Conservation (phyloP, 1,140 invertebrate species). For the Battus philenor region DNA sequence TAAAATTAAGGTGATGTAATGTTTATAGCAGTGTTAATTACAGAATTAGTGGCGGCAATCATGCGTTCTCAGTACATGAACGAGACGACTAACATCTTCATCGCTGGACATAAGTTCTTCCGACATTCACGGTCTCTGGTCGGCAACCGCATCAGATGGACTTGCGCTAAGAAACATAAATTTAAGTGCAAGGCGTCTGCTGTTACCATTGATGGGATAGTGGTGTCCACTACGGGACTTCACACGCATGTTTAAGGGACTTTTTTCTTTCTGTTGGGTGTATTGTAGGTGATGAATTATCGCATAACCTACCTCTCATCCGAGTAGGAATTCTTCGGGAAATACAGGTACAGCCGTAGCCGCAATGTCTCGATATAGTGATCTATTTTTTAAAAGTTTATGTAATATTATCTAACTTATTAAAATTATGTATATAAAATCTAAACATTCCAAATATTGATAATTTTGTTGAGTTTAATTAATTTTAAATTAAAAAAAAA, state of each 20-base stretch:
- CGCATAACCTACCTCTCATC: too few species aligned
- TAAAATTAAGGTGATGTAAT: too few species aligned
- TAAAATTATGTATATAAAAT: not conserved
- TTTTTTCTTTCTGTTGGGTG: too few species aligned
- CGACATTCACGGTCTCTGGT: constrained; percentile 55
- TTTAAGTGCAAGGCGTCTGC: constrained; percentile 60
- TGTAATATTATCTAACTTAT: constrained; percentile 1
- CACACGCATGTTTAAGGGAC: constrained; percentile 35
- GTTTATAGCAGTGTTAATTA: constrained; percentile 16
- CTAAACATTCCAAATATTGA: constrained; percentile 10
- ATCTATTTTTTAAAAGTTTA: constrained; percentile 14
- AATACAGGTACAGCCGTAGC: not conserved
- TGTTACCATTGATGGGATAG: constrained; percentile 51
- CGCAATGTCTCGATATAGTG: not conserved
- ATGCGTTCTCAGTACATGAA: constrained; percentile 45
- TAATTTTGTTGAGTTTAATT: constrained; percentile 4
- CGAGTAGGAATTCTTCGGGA: too few species aligned
- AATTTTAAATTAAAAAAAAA: not conserved
- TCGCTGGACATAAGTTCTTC: constrained; percentile 61
- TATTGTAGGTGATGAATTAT: too few species aligned
- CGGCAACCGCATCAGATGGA: constrained; percentile 60
- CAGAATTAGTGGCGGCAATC: constrained; percentile 49
- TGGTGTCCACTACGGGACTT: constrained; percentile 47
- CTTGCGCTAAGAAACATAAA: constrained; percentile 61
- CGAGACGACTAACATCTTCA: constrained; percentile 53